phyloP scores from a whole-genome alignment of 1,140 invertebrate species.

The Berghia stephanieae region DNA sequence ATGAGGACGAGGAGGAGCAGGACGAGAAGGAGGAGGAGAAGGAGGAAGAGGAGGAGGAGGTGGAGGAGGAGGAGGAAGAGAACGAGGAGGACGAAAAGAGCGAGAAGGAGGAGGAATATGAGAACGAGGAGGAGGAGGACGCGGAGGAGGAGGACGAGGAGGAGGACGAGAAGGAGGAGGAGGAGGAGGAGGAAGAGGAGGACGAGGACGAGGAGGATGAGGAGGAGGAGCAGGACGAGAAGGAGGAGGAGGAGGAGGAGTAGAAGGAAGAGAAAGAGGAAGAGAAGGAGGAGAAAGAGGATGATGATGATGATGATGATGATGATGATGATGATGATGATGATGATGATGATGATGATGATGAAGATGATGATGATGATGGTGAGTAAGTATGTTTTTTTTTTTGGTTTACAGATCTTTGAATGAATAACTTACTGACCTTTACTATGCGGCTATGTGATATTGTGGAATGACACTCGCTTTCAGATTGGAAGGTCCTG shows the following conservation, averaged over 20 bases:
- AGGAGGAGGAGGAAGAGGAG: background rate
- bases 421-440: too few species aligned
- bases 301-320: background rate
- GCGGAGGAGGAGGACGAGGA: background rate
- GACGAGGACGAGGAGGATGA: background rate
- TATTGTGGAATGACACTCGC: too few species aligned
- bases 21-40: background rate
- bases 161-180: background rate
- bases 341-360: background rate
- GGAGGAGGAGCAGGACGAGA: background rate
- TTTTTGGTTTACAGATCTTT: too few species aligned
- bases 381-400: too few species aligned
- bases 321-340: background rate
- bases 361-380: background rate
- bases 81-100: background rate
- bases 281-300: conserved; percentile 14
- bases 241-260: background rate
- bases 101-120: background rate
- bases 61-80: background rate
- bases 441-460: too few species aligned
- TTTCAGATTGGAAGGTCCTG: too few species aligned
- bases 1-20: too few species aligned
- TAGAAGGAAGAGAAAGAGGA: background rate
- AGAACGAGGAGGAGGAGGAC: background rate
- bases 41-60: background rate